Evolutionary conservation across 2,113 vertebrate species (phyloP).

Genomic region (Hyla sarda): DNA sequence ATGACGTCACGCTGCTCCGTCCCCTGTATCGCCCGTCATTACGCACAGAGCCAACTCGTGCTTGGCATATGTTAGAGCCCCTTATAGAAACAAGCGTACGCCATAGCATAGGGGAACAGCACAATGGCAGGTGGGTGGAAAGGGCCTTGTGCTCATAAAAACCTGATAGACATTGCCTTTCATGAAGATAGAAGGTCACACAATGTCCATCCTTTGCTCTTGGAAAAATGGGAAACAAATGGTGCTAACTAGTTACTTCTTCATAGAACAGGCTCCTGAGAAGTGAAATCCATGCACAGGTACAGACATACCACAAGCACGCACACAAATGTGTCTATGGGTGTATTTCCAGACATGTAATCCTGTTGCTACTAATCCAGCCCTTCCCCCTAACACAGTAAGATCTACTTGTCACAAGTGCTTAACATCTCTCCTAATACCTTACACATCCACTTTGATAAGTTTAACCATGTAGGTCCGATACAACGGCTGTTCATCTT

Average conservation of each 20-base stretch:
- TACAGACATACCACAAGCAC: not conserved
- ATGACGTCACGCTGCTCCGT: too few species aligned
- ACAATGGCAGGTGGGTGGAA: not conserved
- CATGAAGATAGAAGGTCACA: not conserved
- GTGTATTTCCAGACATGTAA: slow-evolving; percentile 21
- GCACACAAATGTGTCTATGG: not conserved
- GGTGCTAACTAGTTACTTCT: not conserved
- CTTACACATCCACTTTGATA: not conserved
- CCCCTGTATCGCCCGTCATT: too few species aligned
- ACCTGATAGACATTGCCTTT: not conserved
- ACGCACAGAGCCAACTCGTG: too few species aligned
- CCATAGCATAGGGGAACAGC: not conserved
- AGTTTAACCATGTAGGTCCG: not conserved
- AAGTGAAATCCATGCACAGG: not conserved
- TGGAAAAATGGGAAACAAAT: not conserved
- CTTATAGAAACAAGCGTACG: too few species aligned
- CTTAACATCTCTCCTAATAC: slow-evolving; percentile 9
- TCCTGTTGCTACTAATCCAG: slow-evolving; percentile 19
- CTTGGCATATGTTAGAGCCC: too few species aligned
- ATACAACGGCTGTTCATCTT: not conserved
- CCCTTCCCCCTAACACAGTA: slow-evolving; percentile 27
- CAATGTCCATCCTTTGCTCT: not conserved
- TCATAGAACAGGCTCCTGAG: not conserved
- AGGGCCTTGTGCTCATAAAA: not conserved
- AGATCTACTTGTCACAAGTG: slow-evolving; percentile 23